Base-by-base conservation (phyloP, 2,797 vertebrate genomes). In the Knipowitschia caucasica region DNA sequence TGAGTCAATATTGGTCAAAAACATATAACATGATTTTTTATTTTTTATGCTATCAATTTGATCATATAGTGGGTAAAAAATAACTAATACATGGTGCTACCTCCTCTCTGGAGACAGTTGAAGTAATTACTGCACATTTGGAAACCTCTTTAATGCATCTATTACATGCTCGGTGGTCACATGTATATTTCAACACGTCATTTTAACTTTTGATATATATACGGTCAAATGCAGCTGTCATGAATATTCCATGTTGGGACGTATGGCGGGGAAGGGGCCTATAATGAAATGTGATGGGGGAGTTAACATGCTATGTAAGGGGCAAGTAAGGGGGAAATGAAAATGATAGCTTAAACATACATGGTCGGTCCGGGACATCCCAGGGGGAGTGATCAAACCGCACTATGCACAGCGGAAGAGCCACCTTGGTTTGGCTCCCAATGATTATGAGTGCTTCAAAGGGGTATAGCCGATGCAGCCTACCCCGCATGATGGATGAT, bases 401-500 rank as follows among this genome's bases (percentile, higher is more conserved):
- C 50, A 40, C 64, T 64, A 35, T 31, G 56, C 56, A 47, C 54
- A 64, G 44, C 21, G 57, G 44, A 18, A 50, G 46, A 43, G 53
- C 60, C 77, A 78, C 78, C 72, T 58, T 73, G 65, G 72, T 64
- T 65, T 55, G 62, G 60, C 73, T 64, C 42, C 26, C 77, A 77
- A 80, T 71, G 69, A 82, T 78, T 61, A 74, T 59, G 43, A 72
- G 18, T 64, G 85, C 87, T 86, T 89, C 84, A 89, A 88, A 86
- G 83, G 62, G 71, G 47, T 5, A 30, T n/a, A 59, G 69, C 55
- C 75, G 72, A 83, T 85, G 36, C 75, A 81, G 85, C 75, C 82
- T 85, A 82, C 75, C 73, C 1, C 50, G 67, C 80, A 73, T 56
- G 75, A 68, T 66, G 71, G 76, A 82, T 83, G 79, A 85, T 84